Percentiles rank a stretch among this genome's conserved stretches.
Evolutionary conservation across 2,888 invertebrate genomes (phyloP).

Genomic region (Acanthosepion lycidas): DNA sequence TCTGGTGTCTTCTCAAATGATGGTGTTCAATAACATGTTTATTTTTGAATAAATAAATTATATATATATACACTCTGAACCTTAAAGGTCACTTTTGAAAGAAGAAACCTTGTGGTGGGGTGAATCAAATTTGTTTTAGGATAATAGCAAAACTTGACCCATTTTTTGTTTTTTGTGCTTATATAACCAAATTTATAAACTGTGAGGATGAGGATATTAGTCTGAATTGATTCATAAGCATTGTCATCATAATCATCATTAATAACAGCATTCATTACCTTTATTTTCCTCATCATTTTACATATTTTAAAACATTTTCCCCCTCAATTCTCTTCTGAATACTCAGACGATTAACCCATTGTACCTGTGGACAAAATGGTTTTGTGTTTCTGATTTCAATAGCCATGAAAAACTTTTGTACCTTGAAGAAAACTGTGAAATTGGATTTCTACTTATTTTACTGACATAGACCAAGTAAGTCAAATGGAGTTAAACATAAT

Average conservation of each 20-base stretch:
- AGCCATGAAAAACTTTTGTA: neutral
- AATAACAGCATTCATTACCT: neutral
- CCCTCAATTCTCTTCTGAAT: neutral
- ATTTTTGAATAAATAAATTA: too few species aligned
- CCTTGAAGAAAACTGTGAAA: neutral
- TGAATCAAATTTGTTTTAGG: neutral
- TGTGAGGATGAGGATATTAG: conserved; percentile 9
- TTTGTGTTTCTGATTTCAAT: neutral
- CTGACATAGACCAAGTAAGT: neutral
- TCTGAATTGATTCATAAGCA: conserved; percentile 33
- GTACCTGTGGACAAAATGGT: neutral
- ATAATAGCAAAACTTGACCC: neutral
- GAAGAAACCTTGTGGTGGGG: neutral
- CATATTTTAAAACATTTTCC: neutral
- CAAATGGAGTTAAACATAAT: neutral
- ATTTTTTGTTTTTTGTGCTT: neutral
- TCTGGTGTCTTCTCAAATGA: too few species aligned
- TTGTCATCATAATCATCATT: conserved; percentile 20
- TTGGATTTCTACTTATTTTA: neutral
- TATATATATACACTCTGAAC: neutral
- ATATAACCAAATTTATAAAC: neutral
- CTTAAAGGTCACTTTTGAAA: neutral
- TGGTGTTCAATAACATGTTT: too few species aligned
- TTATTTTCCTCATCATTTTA: neutral
- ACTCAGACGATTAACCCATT: neutral